Evolutionary conservation across 2,797 vertebrate genomes (phyloP).

Genomic region (Myripristis murdjan): DNA sequence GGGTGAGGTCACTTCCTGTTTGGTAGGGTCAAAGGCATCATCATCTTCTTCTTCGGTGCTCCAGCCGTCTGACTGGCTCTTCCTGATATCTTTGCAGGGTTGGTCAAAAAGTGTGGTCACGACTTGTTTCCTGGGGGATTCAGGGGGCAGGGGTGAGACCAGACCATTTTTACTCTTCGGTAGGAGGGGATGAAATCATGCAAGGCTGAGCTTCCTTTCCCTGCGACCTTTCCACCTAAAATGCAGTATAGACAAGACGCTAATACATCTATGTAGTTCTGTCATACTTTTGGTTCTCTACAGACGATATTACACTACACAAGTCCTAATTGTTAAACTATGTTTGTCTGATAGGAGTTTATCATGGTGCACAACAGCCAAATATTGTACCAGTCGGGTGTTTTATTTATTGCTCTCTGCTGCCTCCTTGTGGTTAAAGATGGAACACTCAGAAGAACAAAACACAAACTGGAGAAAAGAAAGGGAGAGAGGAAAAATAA

Average conservation of each 20-base stretch:
- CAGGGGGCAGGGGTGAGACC: slow-evolving; percentile 81
- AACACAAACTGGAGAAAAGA: background rate
- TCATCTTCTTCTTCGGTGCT: slow-evolving; percentile 88
- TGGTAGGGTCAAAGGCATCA: slow-evolving; percentile 71
- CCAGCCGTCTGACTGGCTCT: slow-evolving; percentile 83
- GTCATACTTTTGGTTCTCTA: slow-evolving; percentile 8
- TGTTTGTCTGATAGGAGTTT: slow-evolving; percentile 33
- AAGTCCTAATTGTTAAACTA: slow-evolving; percentile 41
- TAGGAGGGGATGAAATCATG: slow-evolving; percentile 80
- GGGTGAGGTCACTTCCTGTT: slow-evolving; percentile 57
- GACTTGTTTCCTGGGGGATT: slow-evolving; percentile 84
- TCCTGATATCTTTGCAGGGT: slow-evolving; percentile 78
- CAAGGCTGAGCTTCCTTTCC: slow-evolving; percentile 84
- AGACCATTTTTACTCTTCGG: slow-evolving; percentile 81
- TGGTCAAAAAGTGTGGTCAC: slow-evolving; percentile 82
- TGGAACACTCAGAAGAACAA: slow-evolving; percentile 38
- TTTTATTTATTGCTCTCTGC: slow-evolving; percentile 78
- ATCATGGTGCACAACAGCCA: slow-evolving; percentile 7
- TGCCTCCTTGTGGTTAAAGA: slow-evolving; percentile 75
- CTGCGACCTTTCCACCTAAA: slow-evolving; percentile 87
- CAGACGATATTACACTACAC: slow-evolving; percentile 2
- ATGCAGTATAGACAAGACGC: slow-evolving; percentile 82
- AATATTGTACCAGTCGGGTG: slow-evolving; percentile 1
- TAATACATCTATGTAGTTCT: slow-evolving; percentile 59
- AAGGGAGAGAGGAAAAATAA: background rate